These are phyloP conservation scores for Adineta ricciae DNA, from an alignment of 2,888 invertebrate species.

Conservation along the genomic window DNA sequence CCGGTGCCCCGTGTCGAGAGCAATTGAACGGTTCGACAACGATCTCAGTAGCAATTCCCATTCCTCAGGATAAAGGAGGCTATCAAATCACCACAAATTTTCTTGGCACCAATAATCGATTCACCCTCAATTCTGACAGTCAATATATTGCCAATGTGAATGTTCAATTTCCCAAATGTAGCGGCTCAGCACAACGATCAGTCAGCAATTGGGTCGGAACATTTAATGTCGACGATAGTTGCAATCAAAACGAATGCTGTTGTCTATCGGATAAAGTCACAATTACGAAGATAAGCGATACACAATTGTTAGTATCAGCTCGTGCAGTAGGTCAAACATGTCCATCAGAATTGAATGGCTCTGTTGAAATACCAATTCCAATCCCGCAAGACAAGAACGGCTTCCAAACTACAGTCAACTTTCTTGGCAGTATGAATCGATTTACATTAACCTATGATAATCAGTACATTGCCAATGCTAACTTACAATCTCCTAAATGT, in stretches of 20 bases:
- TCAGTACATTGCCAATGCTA: not conserved
- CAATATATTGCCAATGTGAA: not conserved
- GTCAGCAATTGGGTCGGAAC: not conserved
- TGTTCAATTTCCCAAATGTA: not conserved
- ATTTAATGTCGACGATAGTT: not conserved
- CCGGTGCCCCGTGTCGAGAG: not conserved
- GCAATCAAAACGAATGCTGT: not conserved
- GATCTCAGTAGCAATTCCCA: not conserved
- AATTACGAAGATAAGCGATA: not conserved
- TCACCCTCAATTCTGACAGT: not conserved
- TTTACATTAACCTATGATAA: not conserved
- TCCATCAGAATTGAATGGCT: not conserved
- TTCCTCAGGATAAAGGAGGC: not conserved
- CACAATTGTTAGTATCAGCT: not conserved
- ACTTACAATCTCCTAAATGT: not conserved
- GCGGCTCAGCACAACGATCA: not conserved
- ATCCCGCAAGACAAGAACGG: not conserved
- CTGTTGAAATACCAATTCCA: not conserved
- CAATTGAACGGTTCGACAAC: not conserved
- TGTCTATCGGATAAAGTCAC: not conserved
- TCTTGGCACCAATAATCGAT: not conserved
- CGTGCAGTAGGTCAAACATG: not conserved
- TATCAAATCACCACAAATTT: not conserved
- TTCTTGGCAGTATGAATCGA: not conserved
- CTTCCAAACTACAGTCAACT: not conserved